Conservation (phyloP, 2,113 vertebrate genomes). For the Charina bottae region DNA sequence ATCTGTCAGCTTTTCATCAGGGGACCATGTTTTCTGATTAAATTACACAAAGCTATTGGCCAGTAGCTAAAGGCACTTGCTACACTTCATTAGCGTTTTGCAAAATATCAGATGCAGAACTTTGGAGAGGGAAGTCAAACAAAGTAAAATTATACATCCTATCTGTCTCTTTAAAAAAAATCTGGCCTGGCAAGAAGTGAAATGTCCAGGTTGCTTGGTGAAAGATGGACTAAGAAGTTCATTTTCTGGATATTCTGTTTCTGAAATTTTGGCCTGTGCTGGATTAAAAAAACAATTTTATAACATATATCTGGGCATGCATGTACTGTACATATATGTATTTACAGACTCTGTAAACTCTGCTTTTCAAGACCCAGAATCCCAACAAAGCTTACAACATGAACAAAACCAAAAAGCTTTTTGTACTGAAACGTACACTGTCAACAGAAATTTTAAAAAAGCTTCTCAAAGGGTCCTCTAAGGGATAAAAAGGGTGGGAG, state of each 20-base stretch:
- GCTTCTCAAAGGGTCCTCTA: too few species aligned
- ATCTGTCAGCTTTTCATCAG: constrained; percentile 45
- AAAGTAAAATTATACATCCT: not conserved
- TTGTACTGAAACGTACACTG: not conserved
- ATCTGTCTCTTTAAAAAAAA: not conserved
- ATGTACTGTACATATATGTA: not conserved
- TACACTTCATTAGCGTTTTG: constrained; percentile 20
- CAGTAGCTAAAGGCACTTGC: constrained; percentile 21
- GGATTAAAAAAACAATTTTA: too few species aligned
- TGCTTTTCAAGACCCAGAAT: not conserved
- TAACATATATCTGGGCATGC: not conserved
- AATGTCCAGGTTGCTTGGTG: not conserved
- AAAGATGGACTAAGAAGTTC: not conserved
- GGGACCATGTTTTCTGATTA: constrained; percentile 27
- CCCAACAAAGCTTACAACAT: not conserved
- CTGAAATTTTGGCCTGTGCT: not conserved
- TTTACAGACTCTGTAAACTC: not conserved
- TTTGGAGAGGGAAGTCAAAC: not conserved
- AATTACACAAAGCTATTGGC: not conserved
- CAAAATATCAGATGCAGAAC: constrained; percentile 5
- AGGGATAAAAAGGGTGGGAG: too few species aligned
- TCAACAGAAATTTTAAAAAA: too few species aligned
- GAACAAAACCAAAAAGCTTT: not conserved
- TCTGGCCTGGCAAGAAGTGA: constrained; percentile 4
- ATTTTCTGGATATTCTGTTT: not conserved